These are phyloP conservation scores for Telmatochromis sp. DNA, from an alignment of 2,113 vertebrate genomes.

Conservation along the genomic window DNA sequence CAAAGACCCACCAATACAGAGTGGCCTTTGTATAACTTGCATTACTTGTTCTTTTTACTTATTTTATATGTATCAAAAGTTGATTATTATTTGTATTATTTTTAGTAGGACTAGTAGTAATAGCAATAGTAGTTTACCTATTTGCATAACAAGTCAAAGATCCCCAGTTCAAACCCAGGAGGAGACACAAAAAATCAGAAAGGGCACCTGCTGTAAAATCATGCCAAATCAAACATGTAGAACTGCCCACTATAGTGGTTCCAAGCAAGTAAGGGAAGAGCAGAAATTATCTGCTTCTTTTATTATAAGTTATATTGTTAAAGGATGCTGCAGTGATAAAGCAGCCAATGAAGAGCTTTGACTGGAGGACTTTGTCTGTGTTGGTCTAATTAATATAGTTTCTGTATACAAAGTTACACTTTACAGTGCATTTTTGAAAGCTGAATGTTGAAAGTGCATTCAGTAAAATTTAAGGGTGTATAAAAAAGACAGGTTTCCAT, in stretches of 20 bases:
- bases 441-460: neutral
- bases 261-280: neutral
- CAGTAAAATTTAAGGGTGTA: neutral
- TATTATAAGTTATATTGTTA: neutral
- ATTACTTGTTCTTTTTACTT: neutral
- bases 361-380: neutral
- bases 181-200: neutral
- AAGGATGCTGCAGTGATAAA: neutral
- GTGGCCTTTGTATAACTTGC: neutral
- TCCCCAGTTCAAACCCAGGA: neutral
- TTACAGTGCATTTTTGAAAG: neutral
- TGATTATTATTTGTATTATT: neutral
- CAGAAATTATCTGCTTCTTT: neutral
- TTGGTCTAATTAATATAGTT: neutral
- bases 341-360: neutral
- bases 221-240: neutral
- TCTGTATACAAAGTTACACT: neutral
- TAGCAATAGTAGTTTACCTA: neutral
- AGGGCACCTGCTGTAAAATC: neutral
- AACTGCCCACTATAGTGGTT: neutral
- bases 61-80: neutral
- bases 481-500: neutral
- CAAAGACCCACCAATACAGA: neutral
- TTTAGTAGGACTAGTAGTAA: neutral
- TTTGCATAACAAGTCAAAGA: neutral